Conservation (phyloP, 2,113 vertebrate species). For the Spilogale gracilis region DNA sequence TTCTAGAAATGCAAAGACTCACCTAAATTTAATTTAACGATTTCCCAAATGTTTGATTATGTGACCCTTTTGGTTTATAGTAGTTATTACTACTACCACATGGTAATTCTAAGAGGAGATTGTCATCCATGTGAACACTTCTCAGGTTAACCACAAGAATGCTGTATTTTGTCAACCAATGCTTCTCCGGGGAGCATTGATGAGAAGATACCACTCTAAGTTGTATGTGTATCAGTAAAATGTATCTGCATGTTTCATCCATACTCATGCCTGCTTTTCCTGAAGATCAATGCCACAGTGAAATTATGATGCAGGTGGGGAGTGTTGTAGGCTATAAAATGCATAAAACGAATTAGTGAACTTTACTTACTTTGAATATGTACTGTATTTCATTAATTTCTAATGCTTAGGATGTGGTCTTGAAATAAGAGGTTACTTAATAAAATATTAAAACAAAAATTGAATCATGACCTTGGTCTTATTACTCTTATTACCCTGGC, state of each 20-base stretch:
- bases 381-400: not conserved
- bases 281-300: not conserved
- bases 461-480: not conserved
- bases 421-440: not conserved
- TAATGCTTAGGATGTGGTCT: not conserved
- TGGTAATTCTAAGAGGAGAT: not conserved
- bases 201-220: not conserved
- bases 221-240: not conserved
- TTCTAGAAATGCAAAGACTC: not conserved
- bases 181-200: not conserved
- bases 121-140: not conserved
- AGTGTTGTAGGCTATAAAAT: not conserved
- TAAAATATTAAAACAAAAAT: conserved; percentile 32
- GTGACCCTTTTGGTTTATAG: not conserved
- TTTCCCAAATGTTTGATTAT: not conserved
- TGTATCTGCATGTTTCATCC: not conserved
- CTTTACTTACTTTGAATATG: not conserved
- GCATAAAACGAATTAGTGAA: not conserved
- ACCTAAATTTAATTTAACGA: not conserved
- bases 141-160: not conserved
- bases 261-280: not conserved
- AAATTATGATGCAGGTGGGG: not conserved
- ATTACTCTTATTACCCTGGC: not conserved
- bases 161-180: not conserved
- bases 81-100: not conserved